Evolutionary conservation across 1,140 invertebrate genomes (phyloP).

Genomic region (Caligus rogercresseyi): DNA sequence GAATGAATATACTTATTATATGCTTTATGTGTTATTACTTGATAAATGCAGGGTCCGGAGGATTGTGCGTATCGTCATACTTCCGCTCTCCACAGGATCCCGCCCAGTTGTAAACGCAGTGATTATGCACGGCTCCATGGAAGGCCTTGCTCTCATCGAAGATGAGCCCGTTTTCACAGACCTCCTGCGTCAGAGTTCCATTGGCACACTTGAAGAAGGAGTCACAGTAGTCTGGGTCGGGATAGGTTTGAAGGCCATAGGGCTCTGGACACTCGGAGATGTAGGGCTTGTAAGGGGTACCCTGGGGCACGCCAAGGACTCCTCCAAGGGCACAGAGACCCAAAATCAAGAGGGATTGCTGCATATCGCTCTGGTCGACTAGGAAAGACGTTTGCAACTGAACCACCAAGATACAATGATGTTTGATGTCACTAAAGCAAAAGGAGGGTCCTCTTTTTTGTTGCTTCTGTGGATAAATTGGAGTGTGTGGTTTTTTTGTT

Average conservation of each 20-base stretch:
- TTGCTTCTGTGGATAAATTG: not conserved
- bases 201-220: constrained; percentile 78
- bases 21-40: constrained; percentile 2
- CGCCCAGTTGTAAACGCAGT: constrained; percentile 85
- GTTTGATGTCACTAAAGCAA: too few species aligned
- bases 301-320: not conserved
- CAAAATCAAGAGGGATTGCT: too few species aligned
- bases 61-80: constrained; percentile 47
- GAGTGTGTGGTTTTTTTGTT: not conserved
- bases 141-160: constrained; percentile 51
- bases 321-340: too few species aligned
- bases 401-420: too few species aligned
- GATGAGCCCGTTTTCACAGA: constrained; percentile 73
- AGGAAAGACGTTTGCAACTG: not conserved
- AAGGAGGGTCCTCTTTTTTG: too few species aligned
- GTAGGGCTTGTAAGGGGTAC: not conserved
- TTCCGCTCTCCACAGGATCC: constrained; percentile 68
- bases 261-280: constrained; percentile 41
- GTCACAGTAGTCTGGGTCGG: constrained; percentile 62
- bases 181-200: constrained; percentile 67
- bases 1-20: constrained; percentile 2
- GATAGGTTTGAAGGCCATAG: constrained; percentile 53
- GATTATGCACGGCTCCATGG: constrained; percentile 56
- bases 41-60: constrained; percentile 22
- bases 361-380: too few species aligned